Evolutionary conservation across 2,113 vertebrate species (phyloP).

Genomic region (Alethe diademata): DNA sequence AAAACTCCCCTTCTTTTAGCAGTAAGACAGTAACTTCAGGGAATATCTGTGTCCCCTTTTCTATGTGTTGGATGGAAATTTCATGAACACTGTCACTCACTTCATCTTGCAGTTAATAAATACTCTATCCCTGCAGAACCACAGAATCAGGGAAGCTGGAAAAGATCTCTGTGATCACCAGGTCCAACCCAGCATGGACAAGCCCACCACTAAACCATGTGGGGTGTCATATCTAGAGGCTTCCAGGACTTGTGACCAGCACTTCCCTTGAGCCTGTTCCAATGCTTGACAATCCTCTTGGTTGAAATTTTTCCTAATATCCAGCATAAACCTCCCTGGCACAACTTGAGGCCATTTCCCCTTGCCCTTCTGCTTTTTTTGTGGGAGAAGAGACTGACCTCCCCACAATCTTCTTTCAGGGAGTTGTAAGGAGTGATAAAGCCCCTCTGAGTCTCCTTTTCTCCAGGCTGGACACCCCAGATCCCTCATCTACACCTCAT

Average conservation of each 20-base stretch:
- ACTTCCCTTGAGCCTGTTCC: not conserved
- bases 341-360: not conserved
- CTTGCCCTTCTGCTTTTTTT: not conserved
- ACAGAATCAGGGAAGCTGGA: not conserved
- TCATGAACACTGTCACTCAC: not conserved
- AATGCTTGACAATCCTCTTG: not conserved
- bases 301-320: not conserved
- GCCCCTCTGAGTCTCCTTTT: not conserved
- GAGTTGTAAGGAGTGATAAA: no score
- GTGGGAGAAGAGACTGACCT: not conserved
- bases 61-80: not conserved
- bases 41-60: not conserved
- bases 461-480: not conserved
- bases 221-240: not conserved
- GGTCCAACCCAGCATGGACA: not conserved
- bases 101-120: not conserved
- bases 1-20: not conserved
- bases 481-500: not conserved
- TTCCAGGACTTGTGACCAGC: not conserved
- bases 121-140: not conserved
- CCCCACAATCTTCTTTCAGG: not conserved
- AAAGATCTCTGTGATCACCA: accelerated
- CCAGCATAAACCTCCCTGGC: not conserved
- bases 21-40: not conserved
- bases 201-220: not conserved